Conservation (phyloP, 2,888 invertebrate species). For the Caenorhabditis sp. region DNA sequence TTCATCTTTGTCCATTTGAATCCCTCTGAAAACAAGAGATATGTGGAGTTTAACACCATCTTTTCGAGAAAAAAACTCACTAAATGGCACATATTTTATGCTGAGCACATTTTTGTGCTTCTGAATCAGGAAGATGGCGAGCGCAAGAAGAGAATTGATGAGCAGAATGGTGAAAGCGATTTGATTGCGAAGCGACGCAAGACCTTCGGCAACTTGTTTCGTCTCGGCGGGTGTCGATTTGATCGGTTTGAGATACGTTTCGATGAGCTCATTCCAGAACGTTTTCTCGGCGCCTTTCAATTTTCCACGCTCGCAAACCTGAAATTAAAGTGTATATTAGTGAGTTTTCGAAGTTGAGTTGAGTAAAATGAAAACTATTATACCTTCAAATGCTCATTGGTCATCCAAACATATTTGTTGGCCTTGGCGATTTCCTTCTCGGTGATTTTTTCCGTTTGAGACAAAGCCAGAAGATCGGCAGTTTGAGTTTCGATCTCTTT, state of each 20-base stretch:
- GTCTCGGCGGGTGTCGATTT: conserved; percentile 60
- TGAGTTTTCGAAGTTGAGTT: neutral
- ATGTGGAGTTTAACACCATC: too few relatives aligned
- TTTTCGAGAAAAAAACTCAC: conserved; percentile 29
- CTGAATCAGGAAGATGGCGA: conserved; percentile 97
- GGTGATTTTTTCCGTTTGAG: conserved; percentile 8
- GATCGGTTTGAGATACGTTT: conserved; percentile 69
- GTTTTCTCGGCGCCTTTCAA: conserved; percentile 76
- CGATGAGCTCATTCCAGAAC: conserved; percentile 70
- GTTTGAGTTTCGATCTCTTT: conserved; percentile 30
- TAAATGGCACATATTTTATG: conserved; percentile 56
- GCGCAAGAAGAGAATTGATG: conserved; percentile 95
- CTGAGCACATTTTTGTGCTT: conserved; percentile 90
- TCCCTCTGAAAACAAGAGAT: conserved; percentile 56
- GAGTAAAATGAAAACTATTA: too few relatives aligned
- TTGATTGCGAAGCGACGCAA: conserved; percentile 92
- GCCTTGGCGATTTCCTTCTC: conserved; percentile 25
- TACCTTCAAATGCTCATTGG: conserved; percentile 55
- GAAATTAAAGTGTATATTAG: too few relatives aligned
- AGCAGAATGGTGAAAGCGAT: conserved; percentile 93
- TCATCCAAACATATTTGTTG: conserved; percentile 61
- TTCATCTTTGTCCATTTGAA: conserved; percentile 68
- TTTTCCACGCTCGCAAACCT: conserved; percentile 61
- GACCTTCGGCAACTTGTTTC: conserved; percentile 75
- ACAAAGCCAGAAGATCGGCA: neutral